Base-by-base conservation (phyloP, 2,113 vertebrate species). In the Syngnathus floridae region DNA sequence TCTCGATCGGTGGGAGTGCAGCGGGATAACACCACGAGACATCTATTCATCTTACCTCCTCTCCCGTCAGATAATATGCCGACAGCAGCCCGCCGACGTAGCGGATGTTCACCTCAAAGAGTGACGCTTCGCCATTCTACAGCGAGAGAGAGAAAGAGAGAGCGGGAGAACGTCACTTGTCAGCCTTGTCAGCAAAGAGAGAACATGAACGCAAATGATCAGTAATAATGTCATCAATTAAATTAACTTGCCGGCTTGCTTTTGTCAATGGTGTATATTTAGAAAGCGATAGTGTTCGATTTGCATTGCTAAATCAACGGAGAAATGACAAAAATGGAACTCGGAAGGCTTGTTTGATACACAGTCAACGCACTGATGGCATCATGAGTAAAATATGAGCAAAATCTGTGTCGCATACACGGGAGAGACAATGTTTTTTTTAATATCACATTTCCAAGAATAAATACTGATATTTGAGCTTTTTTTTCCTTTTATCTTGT, bases 91-190 rank as follows among this genome's bases (percentile, higher is more conserved):
- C 97, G 16, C 96, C 97, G 0, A 98, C 89, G 51, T 95, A 99
- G 67, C 96, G 95, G 78, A 99, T 99, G 87, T 98, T 99, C 89
- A 99, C 97, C 90, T 99, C 97, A 57, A 99, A 99, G 80, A 99
- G 88, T 1, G 97, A 99, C 0, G 95, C 96, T 60, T 99, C 97
- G 40, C 96, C 95, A 0, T 93, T 98, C 96, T 99, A 93, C 46
- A 75, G 75, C 75, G 6, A 17, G 31, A 38, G 21, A 66, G 49
- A 72, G 40, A 17, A 17, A 38, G 40, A 67, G 46, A 71, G 69
- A 74, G 64, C 62, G 71, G 65, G 45, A 75, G 62, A 76, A 76
- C 72, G 75, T 65, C 74, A 64, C 76, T 65, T 69, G 66, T 84
- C 45, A 84, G 65, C 74, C 61, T 64, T 14, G 52, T 73, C 67